Conservation (phyloP, 2,113 vertebrate species). For the Clinocottus analis region DNA sequence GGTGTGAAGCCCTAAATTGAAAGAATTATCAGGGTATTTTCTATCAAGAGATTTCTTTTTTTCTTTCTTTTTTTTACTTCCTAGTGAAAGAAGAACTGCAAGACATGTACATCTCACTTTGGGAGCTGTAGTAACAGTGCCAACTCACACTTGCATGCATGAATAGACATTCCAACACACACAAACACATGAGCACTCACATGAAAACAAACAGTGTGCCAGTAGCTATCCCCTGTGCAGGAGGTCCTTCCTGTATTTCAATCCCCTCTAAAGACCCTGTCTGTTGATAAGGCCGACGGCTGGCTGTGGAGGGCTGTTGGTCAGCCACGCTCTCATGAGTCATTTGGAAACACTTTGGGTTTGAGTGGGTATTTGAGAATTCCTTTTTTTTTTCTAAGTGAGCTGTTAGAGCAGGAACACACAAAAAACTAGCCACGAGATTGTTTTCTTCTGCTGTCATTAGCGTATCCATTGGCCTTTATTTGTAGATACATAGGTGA, state of each 20-base stretch:
- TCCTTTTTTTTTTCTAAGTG: not conserved
- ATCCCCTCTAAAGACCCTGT: slow-evolving; percentile 72
- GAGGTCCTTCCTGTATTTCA: slow-evolving; percentile 73
- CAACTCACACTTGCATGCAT: slow-evolving; percentile 32
- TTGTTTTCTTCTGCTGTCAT: not conserved
- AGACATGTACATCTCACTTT: slow-evolving; percentile 6
- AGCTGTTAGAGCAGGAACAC: too few relatives aligned
- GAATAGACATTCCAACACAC: slow-evolving; percentile 27
- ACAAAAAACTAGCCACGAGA: not conserved
- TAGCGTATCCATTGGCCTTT: slow-evolving; percentile 6
- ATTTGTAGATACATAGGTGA: slow-evolving; percentile 18
- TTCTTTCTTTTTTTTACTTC: too few relatives aligned
- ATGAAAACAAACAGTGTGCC: slow-evolving; percentile 38
- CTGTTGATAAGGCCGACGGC: slow-evolving; percentile 69
- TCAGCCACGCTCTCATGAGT: slow-evolving; percentile 53
- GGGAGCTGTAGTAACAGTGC: slow-evolving; percentile 12
- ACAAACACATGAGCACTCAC: slow-evolving; percentile 9
- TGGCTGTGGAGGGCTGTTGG: slow-evolving; percentile 37
- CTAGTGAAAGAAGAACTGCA: slow-evolving; percentile 1
- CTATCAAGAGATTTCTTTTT: too few relatives aligned
- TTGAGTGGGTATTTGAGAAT: slow-evolving; percentile 12
- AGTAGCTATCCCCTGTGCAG: slow-evolving; percentile 37
- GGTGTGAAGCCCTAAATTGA: not conserved
- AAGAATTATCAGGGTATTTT: slow-evolving; percentile 1
- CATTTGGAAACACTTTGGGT: slow-evolving; percentile 51